Conservation (phyloP, 2,113 vertebrate genomes). For the Nycticebus coucang region DNA sequence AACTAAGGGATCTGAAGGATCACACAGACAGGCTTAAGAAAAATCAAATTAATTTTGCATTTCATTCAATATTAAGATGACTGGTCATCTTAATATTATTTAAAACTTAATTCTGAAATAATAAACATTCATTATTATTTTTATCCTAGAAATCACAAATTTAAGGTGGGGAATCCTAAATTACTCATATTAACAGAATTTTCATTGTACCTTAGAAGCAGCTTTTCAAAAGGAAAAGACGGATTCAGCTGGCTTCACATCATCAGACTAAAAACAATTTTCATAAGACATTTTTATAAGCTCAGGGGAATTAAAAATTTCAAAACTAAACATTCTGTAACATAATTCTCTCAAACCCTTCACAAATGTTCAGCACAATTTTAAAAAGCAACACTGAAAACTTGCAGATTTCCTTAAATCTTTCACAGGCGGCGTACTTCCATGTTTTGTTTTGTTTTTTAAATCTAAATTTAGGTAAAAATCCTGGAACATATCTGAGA, state of each 20-base stretch:
- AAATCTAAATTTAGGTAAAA: conserved; percentile 10
- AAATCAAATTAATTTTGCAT: conserved; percentile 12
- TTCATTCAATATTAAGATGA: background rate
- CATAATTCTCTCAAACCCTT: conserved; percentile 1
- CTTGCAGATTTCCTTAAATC: background rate
- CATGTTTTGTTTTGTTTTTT: background rate
- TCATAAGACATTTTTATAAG: background rate
- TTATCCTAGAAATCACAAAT: background rate
- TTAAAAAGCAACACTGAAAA: background rate
- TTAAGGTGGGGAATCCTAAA: conserved; percentile 1
- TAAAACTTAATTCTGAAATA: no score
- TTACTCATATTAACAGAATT: background rate
- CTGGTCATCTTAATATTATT: no score
- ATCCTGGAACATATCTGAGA: background rate
- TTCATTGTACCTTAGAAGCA: conserved; percentile 44
- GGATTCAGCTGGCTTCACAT: background rate
- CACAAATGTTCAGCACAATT: background rate
- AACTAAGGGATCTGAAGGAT: conserved; percentile 13
- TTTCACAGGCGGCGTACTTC: background rate
- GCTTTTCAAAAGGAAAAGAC: background rate
- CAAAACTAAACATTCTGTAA: background rate
- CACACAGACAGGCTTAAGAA: background rate
- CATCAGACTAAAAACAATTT: background rate
- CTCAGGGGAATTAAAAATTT: background rate
- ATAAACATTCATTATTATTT: background rate